Evolutionary conservation across 2,888 invertebrate species (phyloP).

Genomic region (Chloroclystis v-ata): DNA sequence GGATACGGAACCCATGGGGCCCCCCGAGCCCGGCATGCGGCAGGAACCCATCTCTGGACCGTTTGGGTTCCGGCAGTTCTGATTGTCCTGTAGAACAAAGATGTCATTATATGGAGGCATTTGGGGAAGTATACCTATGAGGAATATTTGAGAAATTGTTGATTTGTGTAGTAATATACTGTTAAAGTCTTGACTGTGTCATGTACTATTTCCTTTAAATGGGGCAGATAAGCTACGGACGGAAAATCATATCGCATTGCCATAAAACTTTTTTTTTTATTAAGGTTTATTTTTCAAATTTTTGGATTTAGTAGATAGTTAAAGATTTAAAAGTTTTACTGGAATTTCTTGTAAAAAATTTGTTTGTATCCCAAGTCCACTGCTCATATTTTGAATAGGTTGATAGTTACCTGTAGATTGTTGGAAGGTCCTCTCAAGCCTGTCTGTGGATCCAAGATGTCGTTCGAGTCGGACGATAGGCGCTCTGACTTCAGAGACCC

Average conservation of each 20-base stretch:
- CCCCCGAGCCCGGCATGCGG: constrained; percentile 63
- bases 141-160: too few species aligned
- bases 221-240: too few species aligned
- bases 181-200: too few species aligned
- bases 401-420: constrained; percentile 57
- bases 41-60: constrained; percentile 70
- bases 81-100: constrained; percentile 55
- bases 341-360: too few species aligned
- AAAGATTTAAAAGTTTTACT: too few species aligned
- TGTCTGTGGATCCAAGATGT: constrained; percentile 73
- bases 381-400: background rate
- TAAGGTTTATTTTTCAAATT: too few species aligned
- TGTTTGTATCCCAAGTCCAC: too few species aligned
- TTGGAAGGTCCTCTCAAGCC: constrained; percentile 64
- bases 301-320: too few species aligned
- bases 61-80: constrained; percentile 68
- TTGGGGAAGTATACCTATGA: background rate
- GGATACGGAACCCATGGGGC: constrained; percentile 66
- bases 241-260: too few species aligned
- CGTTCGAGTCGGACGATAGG: constrained; percentile 73
- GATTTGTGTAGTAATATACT: too few species aligned
- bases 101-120: background rate
- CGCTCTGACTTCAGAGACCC: constrained; percentile 73
- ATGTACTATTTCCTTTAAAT: too few species aligned
- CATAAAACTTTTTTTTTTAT: too few species aligned